phyloP scores from a whole-genome alignment of 23 tunicate species.

The Trididemnum clinides region DNA sequence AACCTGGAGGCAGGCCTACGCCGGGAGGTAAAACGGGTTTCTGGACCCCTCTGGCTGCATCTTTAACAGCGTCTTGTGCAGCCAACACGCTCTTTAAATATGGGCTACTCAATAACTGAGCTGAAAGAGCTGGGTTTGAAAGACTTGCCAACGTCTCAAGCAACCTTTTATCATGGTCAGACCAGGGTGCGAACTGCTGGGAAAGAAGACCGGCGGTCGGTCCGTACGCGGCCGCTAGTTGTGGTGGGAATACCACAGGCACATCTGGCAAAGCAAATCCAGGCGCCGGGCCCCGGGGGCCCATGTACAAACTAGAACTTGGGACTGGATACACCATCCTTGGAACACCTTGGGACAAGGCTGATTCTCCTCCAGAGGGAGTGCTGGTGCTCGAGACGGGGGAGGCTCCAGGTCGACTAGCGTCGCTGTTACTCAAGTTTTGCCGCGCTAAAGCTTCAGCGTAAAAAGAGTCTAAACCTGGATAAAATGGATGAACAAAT shows the following conservation, averaged over 20 bases:
- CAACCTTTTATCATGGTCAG: slow-evolving; percentile 41
- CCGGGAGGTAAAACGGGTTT: neutral
- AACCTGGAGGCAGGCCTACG: neutral
- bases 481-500: slow-evolving; percentile 26
- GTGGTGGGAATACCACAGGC: slow-evolving; percentile 55
- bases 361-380: slow-evolving; percentile 3
- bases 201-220: slow-evolving; percentile 24
- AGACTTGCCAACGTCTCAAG: slow-evolving; percentile 22
- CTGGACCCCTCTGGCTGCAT: slow-evolving; percentile 1
- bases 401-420: slow-evolving; percentile 10
- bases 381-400: slow-evolving; percentile 39
- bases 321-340: slow-evolving; percentile 40
- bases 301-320: slow-evolving; percentile 47
- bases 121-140: neutral
- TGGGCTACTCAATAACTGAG: slow-evolving; percentile 37
- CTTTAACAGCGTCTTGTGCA: neutral
- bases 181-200: slow-evolving; percentile 13
- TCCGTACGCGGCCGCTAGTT: slow-evolving; percentile 52
- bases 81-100: slow-evolving; percentile 38
- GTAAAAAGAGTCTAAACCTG: slow-evolving; percentile 24
- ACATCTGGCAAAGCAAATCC: slow-evolving; percentile 36
- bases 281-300: neutral
- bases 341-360: slow-evolving; percentile 15
- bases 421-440: neutral
- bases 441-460: slow-evolving; percentile 57